phyloP scores from a whole-genome alignment of 2,113 vertebrate genomes.

The Hemicordylus capensis region DNA sequence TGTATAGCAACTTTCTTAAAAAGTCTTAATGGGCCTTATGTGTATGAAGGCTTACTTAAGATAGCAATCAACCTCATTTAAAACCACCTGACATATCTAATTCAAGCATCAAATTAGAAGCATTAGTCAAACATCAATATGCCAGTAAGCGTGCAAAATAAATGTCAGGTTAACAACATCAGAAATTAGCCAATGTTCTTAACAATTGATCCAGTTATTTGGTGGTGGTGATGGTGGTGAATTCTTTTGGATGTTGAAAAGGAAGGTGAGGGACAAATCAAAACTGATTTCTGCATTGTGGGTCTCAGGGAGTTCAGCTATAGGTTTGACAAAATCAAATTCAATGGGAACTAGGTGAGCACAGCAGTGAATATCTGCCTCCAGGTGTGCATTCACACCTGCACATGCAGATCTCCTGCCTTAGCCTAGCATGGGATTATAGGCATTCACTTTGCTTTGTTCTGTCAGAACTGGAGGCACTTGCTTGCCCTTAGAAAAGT shows the following conservation, averaged over 20 bases:
- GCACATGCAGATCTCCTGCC: neutral
- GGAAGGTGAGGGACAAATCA: neutral
- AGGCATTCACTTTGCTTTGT: neutral
- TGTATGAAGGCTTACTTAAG: neutral
- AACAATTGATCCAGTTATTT: neutral
- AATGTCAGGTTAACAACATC: neutral
- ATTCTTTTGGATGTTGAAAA: neutral
- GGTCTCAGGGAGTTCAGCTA: neutral
- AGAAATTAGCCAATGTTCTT: neutral
- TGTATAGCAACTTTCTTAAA: too few species aligned
- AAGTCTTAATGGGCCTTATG: neutral
- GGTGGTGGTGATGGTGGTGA: too few species aligned
- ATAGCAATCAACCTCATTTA: neutral
- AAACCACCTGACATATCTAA: neutral
- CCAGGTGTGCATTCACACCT: neutral
- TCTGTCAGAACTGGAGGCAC: neutral
- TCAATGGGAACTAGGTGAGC: neutral
- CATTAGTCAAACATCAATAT: neutral
- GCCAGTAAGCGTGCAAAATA: neutral
- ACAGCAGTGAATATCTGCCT: neutral
- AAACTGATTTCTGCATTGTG: neutral
- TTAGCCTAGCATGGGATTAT: neutral
- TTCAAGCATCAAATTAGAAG: neutral
- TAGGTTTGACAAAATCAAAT: neutral
- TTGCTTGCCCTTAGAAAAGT: constrained; percentile 14